Percentiles rank a stretch among this genome's conserved stretches.
These are phyloP conservation scores for Alectoris magna DNA, from an alignment of 2,797 vertebrate species.

Conservation along the genomic window DNA sequence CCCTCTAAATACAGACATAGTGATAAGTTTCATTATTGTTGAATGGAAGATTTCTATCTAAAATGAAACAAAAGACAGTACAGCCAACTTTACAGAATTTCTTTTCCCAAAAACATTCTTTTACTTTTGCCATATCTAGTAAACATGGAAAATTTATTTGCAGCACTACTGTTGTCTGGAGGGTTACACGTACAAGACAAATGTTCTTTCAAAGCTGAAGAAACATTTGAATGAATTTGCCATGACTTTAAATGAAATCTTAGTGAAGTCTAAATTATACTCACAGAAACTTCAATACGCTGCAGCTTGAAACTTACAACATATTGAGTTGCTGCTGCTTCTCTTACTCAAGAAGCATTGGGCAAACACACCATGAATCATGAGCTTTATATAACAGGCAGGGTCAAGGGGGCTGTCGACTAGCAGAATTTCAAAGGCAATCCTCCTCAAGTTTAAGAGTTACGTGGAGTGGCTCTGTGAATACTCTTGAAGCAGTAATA, in stretches of 20 bases:
- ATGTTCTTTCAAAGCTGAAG: neutral
- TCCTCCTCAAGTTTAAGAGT: neutral
- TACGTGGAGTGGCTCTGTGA: neutral
- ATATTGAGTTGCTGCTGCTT: neutral
- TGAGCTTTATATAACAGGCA: neutral
- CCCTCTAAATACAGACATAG: neutral
- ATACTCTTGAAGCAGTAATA: neutral
- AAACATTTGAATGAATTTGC: neutral
- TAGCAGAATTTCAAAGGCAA: neutral
- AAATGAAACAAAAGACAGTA: neutral
- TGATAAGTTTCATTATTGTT: neutral
- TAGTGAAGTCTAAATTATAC: neutral
- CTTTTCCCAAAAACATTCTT: neutral
- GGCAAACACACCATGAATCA: neutral
- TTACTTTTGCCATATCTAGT: neutral
- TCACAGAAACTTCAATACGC: neutral
- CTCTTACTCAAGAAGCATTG: neutral
- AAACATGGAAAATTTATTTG: neutral
- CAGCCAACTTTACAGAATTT: neutral
- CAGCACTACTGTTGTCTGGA: neutral
- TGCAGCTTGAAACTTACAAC: neutral
- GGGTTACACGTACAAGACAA: neutral
- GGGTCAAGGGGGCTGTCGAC: neutral
- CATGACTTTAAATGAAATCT: neutral
- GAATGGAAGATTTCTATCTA: neutral